Base-by-base conservation (phyloP, 2,113 vertebrate genomes). In the Phocoena phocoena region DNA sequence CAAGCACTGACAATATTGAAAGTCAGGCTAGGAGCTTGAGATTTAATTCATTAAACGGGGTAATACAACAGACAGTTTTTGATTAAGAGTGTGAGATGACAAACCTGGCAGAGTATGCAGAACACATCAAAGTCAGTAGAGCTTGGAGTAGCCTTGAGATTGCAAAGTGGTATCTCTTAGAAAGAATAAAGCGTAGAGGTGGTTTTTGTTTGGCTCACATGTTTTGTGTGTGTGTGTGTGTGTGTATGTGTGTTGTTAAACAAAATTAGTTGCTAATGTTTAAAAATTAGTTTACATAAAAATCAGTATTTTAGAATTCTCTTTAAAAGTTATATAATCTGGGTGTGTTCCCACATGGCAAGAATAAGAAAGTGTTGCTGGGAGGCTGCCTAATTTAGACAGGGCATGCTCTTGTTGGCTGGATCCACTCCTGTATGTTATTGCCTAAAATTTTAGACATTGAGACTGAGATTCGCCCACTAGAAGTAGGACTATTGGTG, bases 231-330 rank as follows among this genome's bases (percentile, higher is more conserved):
- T 60, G 20, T 73, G 18, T 70, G 31, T 62, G 28, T 85, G n/a
- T 47, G 47, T 58, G 25, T 41, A 14, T 68, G 31, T 62, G 28
- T 60, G 20, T 67, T 2, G 53, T 58, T 76, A 88, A 92, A 79
- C 90, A 84, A 63, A 92, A 62, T 83, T 31, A 73, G 38, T 76
- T 63, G 18, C 13, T 94, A 58, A 53, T 84, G 23, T 60, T 94
- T 91, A 85, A 94, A 88, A 95, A 74, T 73, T 17, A 74, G 1
- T 36, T 93, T 93, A 74, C 8, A 55, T 63, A 84, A 96, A 80
- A 93, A 85, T 63, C 23, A 92, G 4, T 65, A 76, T 44, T 81
- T 86, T 10, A 65, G 36, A 79, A 60, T 89, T 93, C 10, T 80
- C 25, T 80, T 93, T 80, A 83, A 90, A 92, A 93, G 55, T 92